phyloP scores from a whole-genome alignment of 2,888 invertebrate species.

The Digitonthophagus gazella region DNA sequence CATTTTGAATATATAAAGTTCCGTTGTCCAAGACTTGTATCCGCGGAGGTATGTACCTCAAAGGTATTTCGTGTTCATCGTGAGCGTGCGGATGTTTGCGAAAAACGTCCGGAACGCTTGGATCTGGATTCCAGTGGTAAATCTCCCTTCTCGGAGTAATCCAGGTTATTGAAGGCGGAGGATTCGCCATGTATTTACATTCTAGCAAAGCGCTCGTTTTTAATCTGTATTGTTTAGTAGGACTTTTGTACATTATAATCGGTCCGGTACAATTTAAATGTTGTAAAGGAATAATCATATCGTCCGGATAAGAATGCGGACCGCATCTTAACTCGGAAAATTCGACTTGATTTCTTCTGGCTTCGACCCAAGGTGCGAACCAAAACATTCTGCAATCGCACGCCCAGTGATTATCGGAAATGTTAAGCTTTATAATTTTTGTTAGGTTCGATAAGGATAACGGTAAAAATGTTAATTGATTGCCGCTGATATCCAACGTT shows the following conservation, averaged over 20 bases:
- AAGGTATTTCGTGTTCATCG: constrained; percentile 53
- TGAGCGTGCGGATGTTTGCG: constrained; percentile 65
- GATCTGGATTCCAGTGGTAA: constrained; percentile 77
- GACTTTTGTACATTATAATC: constrained; percentile 59
- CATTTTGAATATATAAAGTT: constrained; percentile 68
- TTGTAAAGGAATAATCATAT: constrained; percentile 68
- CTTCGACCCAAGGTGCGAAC: constrained; percentile 66
- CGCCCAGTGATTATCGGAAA: constrained; percentile 76
- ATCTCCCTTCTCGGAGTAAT: constrained; percentile 72
- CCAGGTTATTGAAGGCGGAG: constrained; percentile 81
- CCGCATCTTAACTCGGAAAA: constrained; percentile 64
- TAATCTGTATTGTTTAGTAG: constrained; percentile 62
- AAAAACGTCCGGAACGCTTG: constrained; percentile 63
- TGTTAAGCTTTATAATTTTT: constrained; percentile 62
- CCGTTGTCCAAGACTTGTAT: constrained; percentile 74
- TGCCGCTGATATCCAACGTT: constrained; percentile 67
- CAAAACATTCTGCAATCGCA: constrained; percentile 86
- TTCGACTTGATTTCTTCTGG: constrained; percentile 51
- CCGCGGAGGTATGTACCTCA: constrained; percentile 53
- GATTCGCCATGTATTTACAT: constrained; percentile 75
- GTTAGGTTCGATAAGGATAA: constrained; percentile 65
- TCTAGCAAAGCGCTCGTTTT: constrained; percentile 69
- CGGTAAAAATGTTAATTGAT: constrained; percentile 70
- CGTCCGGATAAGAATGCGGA: constrained; percentile 63
- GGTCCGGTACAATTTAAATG: constrained; percentile 72